Evolutionary conservation across 2,113 vertebrate species (phyloP), one percentile per base, ranked within the genome.

Genomic region (Coptodon bakossiorum): DNA sequence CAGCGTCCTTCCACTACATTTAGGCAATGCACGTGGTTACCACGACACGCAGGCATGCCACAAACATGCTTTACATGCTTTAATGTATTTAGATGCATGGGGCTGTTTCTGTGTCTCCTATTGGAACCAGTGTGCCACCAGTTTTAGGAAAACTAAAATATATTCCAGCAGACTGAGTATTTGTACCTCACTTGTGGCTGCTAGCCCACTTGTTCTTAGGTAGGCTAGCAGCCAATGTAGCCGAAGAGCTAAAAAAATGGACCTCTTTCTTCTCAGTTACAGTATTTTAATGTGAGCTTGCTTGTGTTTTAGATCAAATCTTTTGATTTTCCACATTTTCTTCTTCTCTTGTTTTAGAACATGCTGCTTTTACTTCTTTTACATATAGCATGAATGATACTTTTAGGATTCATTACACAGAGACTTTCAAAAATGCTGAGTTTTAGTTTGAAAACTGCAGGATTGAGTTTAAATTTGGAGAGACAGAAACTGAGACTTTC

Each of bases 1-100:
- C 90, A 89, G 57, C 34, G 4, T 90, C 91, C 89, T 94, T 94
- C 90, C 89, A 93, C 90, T 88, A 90, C 85, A 88, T 93, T 93
- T 92, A 81, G 83, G 84, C 14, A 36, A 82, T 89, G 88, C 82
- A 87, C 82, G 86, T 24, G 85, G 88, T 94, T 93, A 89, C 88
- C 87, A 59, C 31, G 84, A 92, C 90, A 87, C 45, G 71, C 81
- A 91, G 90, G n/a, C 36, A 73, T 12, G 19, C 85, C 78, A 38
- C 73, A 79, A 57, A 86, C 85, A 85, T 43, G 73, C 78, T 79
- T 82, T 73, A 90, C 36, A 8, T n/a, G 63, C 78, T 85, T 78
- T 81, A 71, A 90, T 89, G 73, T 87, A 81, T 87, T 86, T 76
- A 61, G 83, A 90, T 84, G 68, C 87, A 66, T 90, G 89, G 66